Conservation (phyloP, 2,113 vertebrate species). For the Nerophis ophidion region DNA sequence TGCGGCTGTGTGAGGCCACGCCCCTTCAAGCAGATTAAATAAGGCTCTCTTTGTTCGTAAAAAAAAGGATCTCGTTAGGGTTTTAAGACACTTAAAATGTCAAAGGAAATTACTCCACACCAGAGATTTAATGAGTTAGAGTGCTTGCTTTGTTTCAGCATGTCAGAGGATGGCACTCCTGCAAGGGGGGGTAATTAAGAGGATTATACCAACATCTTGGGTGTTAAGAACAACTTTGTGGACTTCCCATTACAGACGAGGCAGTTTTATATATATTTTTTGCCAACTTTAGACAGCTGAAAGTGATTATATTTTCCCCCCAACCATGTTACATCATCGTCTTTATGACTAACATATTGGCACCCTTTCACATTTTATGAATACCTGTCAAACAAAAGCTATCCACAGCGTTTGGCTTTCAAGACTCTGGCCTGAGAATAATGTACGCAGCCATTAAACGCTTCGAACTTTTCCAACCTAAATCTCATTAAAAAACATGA, state of each 20-base stretch:
- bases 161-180: slow-evolving; percentile 15
- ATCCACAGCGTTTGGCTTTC: too few species aligned
- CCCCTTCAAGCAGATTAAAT: slow-evolving; percentile 18
- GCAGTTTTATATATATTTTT: background rate
- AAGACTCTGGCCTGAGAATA: too few species aligned
- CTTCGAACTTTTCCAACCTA: too few species aligned
- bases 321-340: background rate
- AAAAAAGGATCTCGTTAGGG: too few species aligned
- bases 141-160: background rate
- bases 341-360: background rate
- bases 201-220: slow-evolving; percentile 44
- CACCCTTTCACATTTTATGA: too few species aligned
- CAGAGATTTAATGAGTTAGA: background rate
- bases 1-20: slow-evolving; percentile 11
- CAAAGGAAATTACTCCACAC: slow-evolving; percentile 8
- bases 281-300: background rate
- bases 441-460: too few species aligned
- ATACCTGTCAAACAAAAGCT: too few species aligned
- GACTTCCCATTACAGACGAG: slow-evolving; percentile 5
- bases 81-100: background rate
- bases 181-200: slow-evolving; percentile 42
- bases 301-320: background rate
- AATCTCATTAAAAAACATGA: too few species aligned
- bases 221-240: background rate
- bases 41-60: background rate